Base-by-base conservation (phyloP, 2,113 vertebrate species). In the Pan paniscus region DNA sequence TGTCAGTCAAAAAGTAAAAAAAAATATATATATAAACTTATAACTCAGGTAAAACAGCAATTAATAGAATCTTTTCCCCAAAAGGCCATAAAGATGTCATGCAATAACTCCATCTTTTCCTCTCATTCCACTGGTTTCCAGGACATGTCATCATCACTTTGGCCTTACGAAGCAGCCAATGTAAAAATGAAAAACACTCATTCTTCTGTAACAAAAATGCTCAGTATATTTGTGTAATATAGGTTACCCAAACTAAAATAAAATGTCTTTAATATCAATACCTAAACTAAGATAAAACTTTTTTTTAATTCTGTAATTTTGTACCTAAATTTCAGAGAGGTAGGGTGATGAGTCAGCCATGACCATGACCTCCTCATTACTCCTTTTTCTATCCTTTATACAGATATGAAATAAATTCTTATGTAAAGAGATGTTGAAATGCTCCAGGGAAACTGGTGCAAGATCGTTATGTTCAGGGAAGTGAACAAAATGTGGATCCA, bases 71-170 rank as follows among this genome's bases (percentile, higher is more conserved):
- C 1, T 9, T 80, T 67, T 57, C 64, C 40, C 3, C 38, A 67
- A 78, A 89, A 50, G 9, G 8, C 8, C 59, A 48, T 5, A 59
- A 38, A 27, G 35, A 27, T 23, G 20, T 35, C 23, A 25, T 12
- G 11, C n/a, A 90, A 50, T 64, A 80, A 40, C 7, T 80, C 25
- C 27, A 6, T 68, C 9, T 40, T 9, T 68, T 46, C 8, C 5
- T 50, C 7, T 80, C 17, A 25, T 57, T 59, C 38, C 59, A 8
- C n/a, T 72, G 8, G 23, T n/a, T 76, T 22, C 1, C 27, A 50
- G 50, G 20, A 0, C 5, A 30, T 6, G 5, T 0, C 22, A 8
- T 72, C 5, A 17, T 57, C 1, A 6, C 57, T 27, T 76, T 61
- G 17, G 20, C 72, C 89, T 5, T 61, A 57, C 67, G 3, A 79